Evolutionary conservation across 1,140 invertebrate species (phyloP), one percentile per base, ranked within the genome.

Genomic region (Lutraria rhynchaena): DNA sequence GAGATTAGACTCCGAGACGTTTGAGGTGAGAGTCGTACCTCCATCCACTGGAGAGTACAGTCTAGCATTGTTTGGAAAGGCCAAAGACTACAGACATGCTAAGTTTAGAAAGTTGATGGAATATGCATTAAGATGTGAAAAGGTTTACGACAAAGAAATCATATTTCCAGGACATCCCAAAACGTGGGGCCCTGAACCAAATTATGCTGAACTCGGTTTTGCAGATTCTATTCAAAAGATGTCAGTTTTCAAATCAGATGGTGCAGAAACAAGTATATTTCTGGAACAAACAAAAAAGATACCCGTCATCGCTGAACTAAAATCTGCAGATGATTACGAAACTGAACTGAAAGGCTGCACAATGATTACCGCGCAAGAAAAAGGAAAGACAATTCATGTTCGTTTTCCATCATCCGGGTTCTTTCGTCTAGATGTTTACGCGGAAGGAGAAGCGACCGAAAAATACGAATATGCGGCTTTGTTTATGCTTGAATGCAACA

Each of bases 181-280:
- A 44, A 69, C 58, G 17, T 85, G 81, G 81, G 84, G 84, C 17
- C 57, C 70, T 5, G 61, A 82, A 35, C 63, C 80, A 9, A 69
- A 63, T 22, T 77, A 57, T 53, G 33, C 15, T 44, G 81, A 85
- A 27, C 76, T 80, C 29, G 84, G 84, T 7, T 85, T 85, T 73
- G 76, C 69, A 27, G 70, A 76, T 13, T 61, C 70, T 17, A 80
- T 71, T 44, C 61, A 73, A 35, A 51, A 19, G 0, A 35, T 83
- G 41, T 71, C 76, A 13, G 61, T 67, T 19, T 70, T 83, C 24
- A 58, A 60, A 65, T 51, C 74, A 15, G 70, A 74, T 31, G 24
- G 46, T 24, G 61, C 49, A n/a, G 75, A 76, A 41, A 46, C 75
- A 51, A 51, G 35, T 29, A 51, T 83, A 17, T 24, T 35, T 19